These are phyloP conservation scores for Drosophila helvetica DNA, from an alignment of 2,888 invertebrate genomes.

Conservation along the genomic window DNA sequence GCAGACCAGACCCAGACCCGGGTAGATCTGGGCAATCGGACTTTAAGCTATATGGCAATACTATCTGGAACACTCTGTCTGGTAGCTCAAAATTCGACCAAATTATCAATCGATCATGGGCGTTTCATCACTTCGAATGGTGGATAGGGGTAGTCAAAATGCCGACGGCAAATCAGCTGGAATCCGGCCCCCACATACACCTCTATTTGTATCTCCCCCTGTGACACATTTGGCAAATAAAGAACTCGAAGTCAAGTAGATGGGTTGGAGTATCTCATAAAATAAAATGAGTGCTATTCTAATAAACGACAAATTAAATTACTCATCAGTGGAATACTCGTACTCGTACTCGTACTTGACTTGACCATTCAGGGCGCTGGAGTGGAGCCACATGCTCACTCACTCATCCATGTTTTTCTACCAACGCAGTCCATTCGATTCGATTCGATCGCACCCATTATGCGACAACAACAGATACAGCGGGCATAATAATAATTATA, in stretches of 20 bases:
- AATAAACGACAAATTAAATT: slow-evolving; percentile 80
- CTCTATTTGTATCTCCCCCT: slow-evolving; percentile 5
- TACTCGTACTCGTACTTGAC: slow-evolving; percentile 21
- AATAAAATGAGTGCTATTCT: slow-evolving; percentile 75
- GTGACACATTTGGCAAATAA: slow-evolving; percentile 53
- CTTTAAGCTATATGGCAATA: background rate
- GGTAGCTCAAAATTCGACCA: slow-evolving; percentile 3
- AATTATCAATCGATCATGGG: slow-evolving; percentile 9
- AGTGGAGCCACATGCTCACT: slow-evolving; percentile 8
- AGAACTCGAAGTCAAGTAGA: slow-evolving; percentile 77
- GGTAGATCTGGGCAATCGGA: background rate
- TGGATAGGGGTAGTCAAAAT: no score
- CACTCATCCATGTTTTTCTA: background rate
- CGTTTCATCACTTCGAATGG: no score
- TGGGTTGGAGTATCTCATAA: slow-evolving; percentile 79
- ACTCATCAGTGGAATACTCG: slow-evolving; percentile 62
- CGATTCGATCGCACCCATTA: slow-evolving; percentile 23
- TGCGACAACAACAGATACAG: background rate
- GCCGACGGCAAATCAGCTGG: slow-evolving; percentile 27
- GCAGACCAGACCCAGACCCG: background rate
- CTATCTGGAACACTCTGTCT: slow-evolving; percentile 10
- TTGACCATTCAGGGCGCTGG: background rate
- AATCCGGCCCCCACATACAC: background rate
- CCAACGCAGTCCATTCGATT: slow-evolving; percentile 16
- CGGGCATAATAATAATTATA: slow-evolving; percentile 15